phyloP scores from a whole-genome alignment of 2,113 vertebrate species.

The Formicarius rufipectus region DNA sequence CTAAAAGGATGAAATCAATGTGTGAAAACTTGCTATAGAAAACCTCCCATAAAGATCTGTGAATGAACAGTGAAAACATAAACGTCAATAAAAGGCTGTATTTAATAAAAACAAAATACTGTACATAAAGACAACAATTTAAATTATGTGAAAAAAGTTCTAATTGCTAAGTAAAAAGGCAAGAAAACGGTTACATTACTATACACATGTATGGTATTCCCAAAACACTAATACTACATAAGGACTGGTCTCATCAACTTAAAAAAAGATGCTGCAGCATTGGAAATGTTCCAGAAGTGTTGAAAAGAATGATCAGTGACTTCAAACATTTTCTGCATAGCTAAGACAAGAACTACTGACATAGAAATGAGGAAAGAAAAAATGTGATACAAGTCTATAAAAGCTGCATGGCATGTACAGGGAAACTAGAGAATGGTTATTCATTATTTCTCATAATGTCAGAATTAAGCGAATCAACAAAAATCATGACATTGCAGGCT shows the following conservation, averaged over 20 bases:
- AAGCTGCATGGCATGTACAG: not conserved
- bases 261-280: not conserved
- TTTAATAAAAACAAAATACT: not conserved
- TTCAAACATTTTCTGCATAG: not conserved
- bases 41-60: not conserved
- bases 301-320: not conserved
- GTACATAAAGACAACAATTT: not conserved
- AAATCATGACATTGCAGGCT: not conserved
- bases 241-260: not conserved
- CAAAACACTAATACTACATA: not conserved
- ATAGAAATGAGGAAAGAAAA: not conserved
- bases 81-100: not conserved
- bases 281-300: not conserved
- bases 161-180: not conserved
- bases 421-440: not conserved
- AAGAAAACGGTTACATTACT: not conserved
- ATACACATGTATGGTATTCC: not conserved
- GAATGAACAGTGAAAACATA: not conserved
- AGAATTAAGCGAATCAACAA: not conserved
- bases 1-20: not conserved
- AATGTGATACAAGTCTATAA: not conserved
- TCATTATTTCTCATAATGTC: not conserved
- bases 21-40: not conserved
- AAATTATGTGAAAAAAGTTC: not conserved
- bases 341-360: not conserved